Base-by-base conservation (phyloP, 2,888 invertebrate genomes). In the Meghimatium bilineatum region DNA sequence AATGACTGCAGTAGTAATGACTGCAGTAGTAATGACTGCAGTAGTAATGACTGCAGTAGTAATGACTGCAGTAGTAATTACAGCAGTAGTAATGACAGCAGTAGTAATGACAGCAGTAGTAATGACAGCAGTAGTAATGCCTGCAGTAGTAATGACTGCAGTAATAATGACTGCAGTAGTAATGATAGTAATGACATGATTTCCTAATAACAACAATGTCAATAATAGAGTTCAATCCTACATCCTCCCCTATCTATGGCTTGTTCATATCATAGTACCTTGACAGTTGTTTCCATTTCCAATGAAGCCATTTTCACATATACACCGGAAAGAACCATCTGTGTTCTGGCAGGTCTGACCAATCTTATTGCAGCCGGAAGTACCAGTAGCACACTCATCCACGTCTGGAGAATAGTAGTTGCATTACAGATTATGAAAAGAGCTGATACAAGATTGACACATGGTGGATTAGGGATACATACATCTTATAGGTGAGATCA, bases 251-350 rank as follows among this genome's bases (percentile, higher is more conserved):
- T 44, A 44, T 44, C 44, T n/a, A 44, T 44, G 12, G 44, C 5
- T n/a, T n/a, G 44, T 44, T 44, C 44, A 5, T 44, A 8, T 44
- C 44, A 12, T 44, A 44, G 71, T 63, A 82, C 85, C 80, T 69
- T 80, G 80, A 23, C 80, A 83, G 29, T 66, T 63, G 29, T 34
- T 36, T 17, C 72, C 86, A 83, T 76, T 87, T 89, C 89, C 88
- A 32, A 95, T 95, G 92, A 96, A 98, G 83, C 98, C 98, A 94
- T 97, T 96, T 26, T 97, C 97, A 93, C 99, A 99, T 67, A 96
- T 94, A 92, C 99, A 99, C 88, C 96, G 96, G 93, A 96, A 99
- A 69, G 89, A 86, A 0, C 92, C 92, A 0, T 82, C 66, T 0
- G 87, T 87, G 85, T 92, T 91, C 34, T 87, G 84, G 83, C 92